Base-by-base conservation (phyloP, 1,140 invertebrate species). In the Drosophila malerkotliana region DNA sequence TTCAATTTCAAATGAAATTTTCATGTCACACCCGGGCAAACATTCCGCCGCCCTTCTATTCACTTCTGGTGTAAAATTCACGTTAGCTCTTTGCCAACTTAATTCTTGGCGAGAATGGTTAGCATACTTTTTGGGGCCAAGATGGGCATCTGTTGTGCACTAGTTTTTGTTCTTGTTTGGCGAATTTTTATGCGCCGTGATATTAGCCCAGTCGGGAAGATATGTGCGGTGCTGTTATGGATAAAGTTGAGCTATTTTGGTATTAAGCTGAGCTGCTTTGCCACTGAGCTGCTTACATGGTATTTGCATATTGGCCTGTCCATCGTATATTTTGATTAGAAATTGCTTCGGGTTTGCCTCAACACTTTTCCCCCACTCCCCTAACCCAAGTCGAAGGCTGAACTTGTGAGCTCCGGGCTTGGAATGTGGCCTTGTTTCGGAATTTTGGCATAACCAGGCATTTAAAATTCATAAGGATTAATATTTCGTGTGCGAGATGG, bases 1-100 rank as follows among this genome's bases (percentile, higher is more conserved):
- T 85, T 85, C 82, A 85, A 88, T 88, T 87, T 83, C 83, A 72
- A 87, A 87, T 87, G 82, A 87, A 87, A 87, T 69, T 87, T 87
- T 87, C 83, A 87, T 87, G 79, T 75, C 47, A 72, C 61, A 74
- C 51, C 52, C 28, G 12, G 21, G 26, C 34, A 45, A 58, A 45
- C 34, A 56, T 41, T 57, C 37, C 5, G 8, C 21, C 18, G 14
- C 41, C 39, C 14, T 12, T 28, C 26, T 53, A 47, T 34, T 44
- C 51, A 54, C 51, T 74, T 47, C 26, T 60, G 64, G 81, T 81
- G 80, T 87, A 67, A 87, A 84, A 87, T 85, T 87, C 45, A 57
- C 74, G 73, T 87, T 81, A 77, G 73, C 81, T 87, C 76, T 79
- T 78, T 79, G 82, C 74, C 71, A 87, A 87, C 83, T 81, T 85